Evolutionary conservation across 2,888 invertebrate genomes (phyloP).

Genomic region (Gasteruption jaculator): DNA sequence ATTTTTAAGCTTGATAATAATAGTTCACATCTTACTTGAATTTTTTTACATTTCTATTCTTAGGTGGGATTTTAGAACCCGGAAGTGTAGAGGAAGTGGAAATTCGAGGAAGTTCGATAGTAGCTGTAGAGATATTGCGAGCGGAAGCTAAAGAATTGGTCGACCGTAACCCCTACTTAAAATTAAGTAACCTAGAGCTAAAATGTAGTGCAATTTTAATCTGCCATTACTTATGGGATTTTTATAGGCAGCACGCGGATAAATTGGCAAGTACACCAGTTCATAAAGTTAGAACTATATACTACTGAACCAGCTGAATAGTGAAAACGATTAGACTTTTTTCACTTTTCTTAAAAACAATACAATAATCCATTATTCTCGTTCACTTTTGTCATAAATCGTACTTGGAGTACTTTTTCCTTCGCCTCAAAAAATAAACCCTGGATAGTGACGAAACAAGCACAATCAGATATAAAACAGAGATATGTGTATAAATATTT

Average conservation of each 20-base stretch:
- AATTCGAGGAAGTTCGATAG: conserved; percentile 88
- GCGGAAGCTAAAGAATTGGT: conserved; percentile 54
- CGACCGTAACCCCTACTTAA: conserved; percentile 39
- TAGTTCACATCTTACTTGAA: too few relatives aligned
- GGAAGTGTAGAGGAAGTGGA: conserved; percentile 80
- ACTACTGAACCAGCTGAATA: conserved; percentile 61
- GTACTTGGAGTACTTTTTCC: too few relatives aligned
- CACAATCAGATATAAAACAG: too few relatives aligned
- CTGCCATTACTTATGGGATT: conserved; percentile 93
- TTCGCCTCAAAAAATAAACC: too few relatives aligned
- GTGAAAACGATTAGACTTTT: conserved; percentile 1
- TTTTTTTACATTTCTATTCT: conserved; percentile 26
- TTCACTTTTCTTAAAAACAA: conserved; percentile 1
- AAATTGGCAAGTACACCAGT: conserved; percentile 75
- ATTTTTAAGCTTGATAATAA: too few relatives aligned
- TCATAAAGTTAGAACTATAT: conserved; percentile 85
- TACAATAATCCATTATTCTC: too few relatives aligned
- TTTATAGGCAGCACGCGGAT: conserved; percentile 69
- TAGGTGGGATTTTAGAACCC: conserved; percentile 61
- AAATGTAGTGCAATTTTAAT: conserved; percentile 74
- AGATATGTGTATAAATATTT: too few relatives aligned
- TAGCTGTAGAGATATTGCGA: conserved; percentile 70
- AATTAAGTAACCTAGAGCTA: conserved; percentile 41
- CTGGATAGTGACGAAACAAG: too few relatives aligned
- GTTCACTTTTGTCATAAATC: too few relatives aligned